Base-by-base conservation (phyloP, 2,113 vertebrate species). In the Columbina picui region DNA sequence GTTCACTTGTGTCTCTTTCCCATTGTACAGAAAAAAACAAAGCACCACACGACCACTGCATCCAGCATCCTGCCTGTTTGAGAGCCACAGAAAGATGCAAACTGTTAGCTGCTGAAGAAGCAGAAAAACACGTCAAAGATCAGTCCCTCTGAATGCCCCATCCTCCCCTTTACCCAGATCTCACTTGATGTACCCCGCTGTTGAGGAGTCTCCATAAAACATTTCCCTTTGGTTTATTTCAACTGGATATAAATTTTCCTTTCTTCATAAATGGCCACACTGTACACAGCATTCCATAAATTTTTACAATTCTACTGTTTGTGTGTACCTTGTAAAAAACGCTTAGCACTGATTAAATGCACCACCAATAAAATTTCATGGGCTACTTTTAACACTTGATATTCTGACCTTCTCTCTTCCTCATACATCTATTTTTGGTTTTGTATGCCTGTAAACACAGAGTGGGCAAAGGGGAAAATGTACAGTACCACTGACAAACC, bases 311-410 rank as follows among this genome's bases (percentile, higher is more conserved):
- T 96, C 97, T 95, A 95, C 98, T 98, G 98, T 98, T 98, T 98
- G 98, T 97, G 91, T 87, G 82, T 96, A 97, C 97, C 98, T 98
- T 98, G 98, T 99, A 99, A 99, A 99, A 99, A 98, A 97, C 95
- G 97, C 98, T 99, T 98, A 99, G 98, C 96, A 96, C 98, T 98
- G 98, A 99, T 99, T 98, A 99, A 98, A 98, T 78, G 94, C 95
- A 97, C 95, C 92, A 96, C 98, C 97, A 97, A 98, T 98, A 99
- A 98, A 98, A 98, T 95, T 97, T 96, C 94, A 96, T 74, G 61
- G 96, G 95, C 94, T 95, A 92, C 92, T 92, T 96, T 59, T 94
- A 90, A 95, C 92, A 96, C 92, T 94, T 59, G 95, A 96, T 92
- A 97, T 93, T 92, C 91, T 93, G 95, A 97, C 93, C 92, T 96